Evolutionary conservation across 1,140 invertebrate species (phyloP), one percentile per base, ranked within the genome.

Genomic region (Lerema accius): DNA sequence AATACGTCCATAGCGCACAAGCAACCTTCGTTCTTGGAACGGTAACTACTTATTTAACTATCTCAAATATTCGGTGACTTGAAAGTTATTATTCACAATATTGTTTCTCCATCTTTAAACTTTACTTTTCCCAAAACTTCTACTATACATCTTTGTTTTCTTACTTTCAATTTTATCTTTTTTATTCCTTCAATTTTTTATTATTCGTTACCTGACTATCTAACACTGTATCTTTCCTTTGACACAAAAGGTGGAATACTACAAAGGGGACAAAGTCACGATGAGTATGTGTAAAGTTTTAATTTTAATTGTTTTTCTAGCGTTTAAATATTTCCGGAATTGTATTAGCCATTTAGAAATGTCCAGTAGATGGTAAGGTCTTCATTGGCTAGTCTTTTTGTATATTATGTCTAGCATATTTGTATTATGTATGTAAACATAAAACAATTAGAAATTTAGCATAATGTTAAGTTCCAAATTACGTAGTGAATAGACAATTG

Each of bases 21-120:
- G 53, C 88, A 90, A 61, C 88, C 91, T 0, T 92, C 92, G 9
- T 93, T 94, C 71, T 89, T 94, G 65, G 93, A 94, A 78, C 91
- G 93, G 93, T 93, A 76, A 49, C 69, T 61, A 13, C 9, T 6
- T 10, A 6, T 32, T 32, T 32, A 4, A 32, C 9, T 5, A 37
- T 37, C n/a, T 0, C 4, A 9, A 37, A n/a, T 37, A 1, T 37
- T 37, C 1, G n/a, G n/a, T 11, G 35, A 11, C 35, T 9, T n/a
- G 1, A 11, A 37, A 37, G 10, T 2, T 3, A 23, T 23, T 23
- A 23, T 23, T 3, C 23, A 6, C 23, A 23, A 23, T 23, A 23
- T 23, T 2, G 3, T 6, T 23, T 2, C 2, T 3, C 23, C 23
- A 6, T 23, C 23, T 3, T 23, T 23, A n/a, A n/a, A n/a, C n/a